Percentiles rank a stretch among this genome's conserved stretches.
phyloP scores from a whole-genome alignment of 1,140 invertebrate genomes.

The Lordiphosa stackelbergi region DNA sequence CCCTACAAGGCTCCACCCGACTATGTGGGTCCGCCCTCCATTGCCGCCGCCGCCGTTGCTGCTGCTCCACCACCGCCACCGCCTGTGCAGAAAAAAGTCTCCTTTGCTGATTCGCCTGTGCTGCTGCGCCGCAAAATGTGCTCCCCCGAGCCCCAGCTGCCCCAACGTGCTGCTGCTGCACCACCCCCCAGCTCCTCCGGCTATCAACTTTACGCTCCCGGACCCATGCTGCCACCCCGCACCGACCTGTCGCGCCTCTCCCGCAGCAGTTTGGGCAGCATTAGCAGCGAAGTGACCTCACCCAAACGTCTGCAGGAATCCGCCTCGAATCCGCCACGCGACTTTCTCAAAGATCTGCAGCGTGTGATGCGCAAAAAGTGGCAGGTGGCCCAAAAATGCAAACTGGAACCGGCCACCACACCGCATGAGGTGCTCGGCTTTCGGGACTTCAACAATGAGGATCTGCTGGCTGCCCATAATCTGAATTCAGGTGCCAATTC shows the following conservation, averaged over 20 bases:
- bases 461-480: constrained; percentile 63
- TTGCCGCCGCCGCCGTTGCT: background rate
- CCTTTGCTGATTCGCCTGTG: constrained; percentile 75
- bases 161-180: constrained; percentile 42
- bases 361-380: constrained; percentile 95
- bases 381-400: constrained; percentile 95
- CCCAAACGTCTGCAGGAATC: constrained; percentile 86
- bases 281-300: constrained; percentile 74
- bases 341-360: constrained; percentile 92
- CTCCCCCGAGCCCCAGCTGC: constrained; percentile 65
- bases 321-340: constrained; percentile 86
- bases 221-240: constrained; percentile 84
- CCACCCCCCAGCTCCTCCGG: constrained; percentile 14
- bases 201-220: constrained; percentile 62
- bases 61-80: constrained; percentile 39
- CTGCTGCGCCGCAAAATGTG: constrained; percentile 74
- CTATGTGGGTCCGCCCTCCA: constrained; percentile 55
- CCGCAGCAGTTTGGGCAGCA: constrained; percentile 31
- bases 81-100: constrained; percentile 67
- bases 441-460: constrained; percentile 81
- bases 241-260: constrained; percentile 82
- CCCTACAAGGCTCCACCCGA: constrained; percentile 76
- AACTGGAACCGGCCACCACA: constrained; percentile 88
- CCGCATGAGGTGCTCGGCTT: constrained; percentile 95
- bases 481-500: constrained; percentile 65